Conservation (phyloP, 1,140 invertebrate genomes). For the Heliconius melpomene region DNA sequence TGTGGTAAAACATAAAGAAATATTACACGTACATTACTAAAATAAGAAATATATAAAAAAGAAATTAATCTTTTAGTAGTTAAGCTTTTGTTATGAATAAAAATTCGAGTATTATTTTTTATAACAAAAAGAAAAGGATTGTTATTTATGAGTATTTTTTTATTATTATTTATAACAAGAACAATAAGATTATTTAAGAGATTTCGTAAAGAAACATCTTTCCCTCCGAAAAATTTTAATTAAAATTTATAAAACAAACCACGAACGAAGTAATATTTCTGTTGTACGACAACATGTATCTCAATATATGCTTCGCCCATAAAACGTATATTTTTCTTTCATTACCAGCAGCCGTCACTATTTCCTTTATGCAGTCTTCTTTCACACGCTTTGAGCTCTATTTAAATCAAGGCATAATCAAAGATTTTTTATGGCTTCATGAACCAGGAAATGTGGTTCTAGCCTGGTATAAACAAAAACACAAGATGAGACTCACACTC, state of each 20-base stretch:
- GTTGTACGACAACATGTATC: slow-evolving; percentile 18
- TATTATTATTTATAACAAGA: too few relatives aligned
- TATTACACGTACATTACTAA: too few relatives aligned
- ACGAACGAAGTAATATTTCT: neutral
- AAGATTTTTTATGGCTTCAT: slow-evolving; percentile 56
- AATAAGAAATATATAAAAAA: too few relatives aligned
- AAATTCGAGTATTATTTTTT: too few relatives aligned
- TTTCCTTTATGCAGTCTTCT: slow-evolving; percentile 61
- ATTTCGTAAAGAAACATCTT: neutral
- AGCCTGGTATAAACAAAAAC: slow-evolving; percentile 30
- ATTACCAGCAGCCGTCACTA: slow-evolving; percentile 43
- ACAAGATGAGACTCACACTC: slow-evolving; percentile 21
- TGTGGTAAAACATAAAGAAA: too few relatives aligned
- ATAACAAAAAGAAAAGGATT: too few relatives aligned
- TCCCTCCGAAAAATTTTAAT: neutral
- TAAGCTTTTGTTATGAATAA: too few relatives aligned
- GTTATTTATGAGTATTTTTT: too few relatives aligned
- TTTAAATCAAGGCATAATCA: slow-evolving; percentile 57
- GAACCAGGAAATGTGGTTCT: slow-evolving; percentile 53
- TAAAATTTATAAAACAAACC: neutral
- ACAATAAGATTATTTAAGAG: too few relatives aligned
- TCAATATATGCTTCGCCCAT: slow-evolving; percentile 8
- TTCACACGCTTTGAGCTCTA: slow-evolving; percentile 64
- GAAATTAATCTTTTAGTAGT: too few relatives aligned
- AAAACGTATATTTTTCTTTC: slow-evolving; percentile 42